Conservation (phyloP, 1,140 invertebrate species). For the Pogonomyrmex barbatus region DNA sequence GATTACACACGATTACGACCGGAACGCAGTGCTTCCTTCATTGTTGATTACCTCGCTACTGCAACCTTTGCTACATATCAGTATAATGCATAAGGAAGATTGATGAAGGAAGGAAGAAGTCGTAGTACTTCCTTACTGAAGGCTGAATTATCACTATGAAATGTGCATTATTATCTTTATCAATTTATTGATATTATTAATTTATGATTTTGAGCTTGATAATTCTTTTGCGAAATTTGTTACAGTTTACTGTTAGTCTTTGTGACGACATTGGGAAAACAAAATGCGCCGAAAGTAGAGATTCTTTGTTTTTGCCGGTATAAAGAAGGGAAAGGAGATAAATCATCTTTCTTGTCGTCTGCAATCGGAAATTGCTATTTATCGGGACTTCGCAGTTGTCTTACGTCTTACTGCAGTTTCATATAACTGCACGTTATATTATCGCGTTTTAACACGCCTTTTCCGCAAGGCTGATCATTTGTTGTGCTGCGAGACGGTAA, state of each 20-base stretch:
- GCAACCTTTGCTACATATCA: constrained; percentile 29
- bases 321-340: not conserved
- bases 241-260: not conserved
- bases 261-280: not conserved
- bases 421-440: constrained; percentile 59
- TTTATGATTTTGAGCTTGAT: no score
- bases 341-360: constrained; percentile 22
- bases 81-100: constrained; percentile 54
- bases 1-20: constrained; percentile 41
- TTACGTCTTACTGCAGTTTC: constrained; percentile 52
- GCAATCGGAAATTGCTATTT: constrained; percentile 74
- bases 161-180: constrained; percentile 17
- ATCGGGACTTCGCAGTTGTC: constrained; percentile 65
- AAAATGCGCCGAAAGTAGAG: not conserved
- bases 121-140: not conserved
- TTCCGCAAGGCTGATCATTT: constrained; percentile 42
- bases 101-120: constrained; percentile 43
- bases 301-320: not conserved
- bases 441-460: constrained; percentile 65
- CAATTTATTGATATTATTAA: constrained; percentile 12
- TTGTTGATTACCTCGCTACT: constrained; percentile 43
- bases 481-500: constrained; percentile 32
- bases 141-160: constrained; percentile 18
- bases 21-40: constrained; percentile 23
- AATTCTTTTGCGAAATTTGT: not conserved